phyloP scores from a whole-genome alignment of 2,797 vertebrate species.

The Chaetodon trifasciatus region DNA sequence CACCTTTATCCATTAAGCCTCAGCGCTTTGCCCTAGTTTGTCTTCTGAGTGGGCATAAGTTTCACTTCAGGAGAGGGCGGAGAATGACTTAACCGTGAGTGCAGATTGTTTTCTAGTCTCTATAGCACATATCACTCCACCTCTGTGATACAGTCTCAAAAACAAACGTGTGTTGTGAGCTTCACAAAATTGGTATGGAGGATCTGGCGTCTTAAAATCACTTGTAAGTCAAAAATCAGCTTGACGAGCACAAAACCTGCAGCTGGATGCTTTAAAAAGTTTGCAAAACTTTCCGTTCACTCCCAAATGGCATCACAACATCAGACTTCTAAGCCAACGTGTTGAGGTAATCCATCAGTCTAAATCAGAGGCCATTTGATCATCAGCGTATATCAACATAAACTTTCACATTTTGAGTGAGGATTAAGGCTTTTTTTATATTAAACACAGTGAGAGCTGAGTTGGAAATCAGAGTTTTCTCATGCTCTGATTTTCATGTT shows the following conservation, averaged over 20 bases:
- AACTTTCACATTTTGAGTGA: not conserved
- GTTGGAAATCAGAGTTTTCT: constrained; percentile 12
- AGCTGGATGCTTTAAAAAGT: constrained; percentile 2
- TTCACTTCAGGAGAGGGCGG: constrained; percentile 20
- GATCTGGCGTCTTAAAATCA: not conserved
- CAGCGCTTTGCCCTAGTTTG: constrained; percentile 33
- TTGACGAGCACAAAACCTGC: not conserved
- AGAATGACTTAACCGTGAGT: constrained; percentile 14
- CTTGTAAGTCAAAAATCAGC: constrained; percentile 1
- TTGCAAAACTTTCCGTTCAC: not conserved
- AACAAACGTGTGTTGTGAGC: not conserved
- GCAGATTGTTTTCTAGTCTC: constrained; percentile 16
- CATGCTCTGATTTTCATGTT: constrained; percentile 14
- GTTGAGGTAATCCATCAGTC: not conserved
- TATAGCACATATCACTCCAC: not conserved
- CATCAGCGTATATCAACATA: not conserved
- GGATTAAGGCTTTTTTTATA: not conserved
- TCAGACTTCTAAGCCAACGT: not conserved
- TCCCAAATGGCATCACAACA: not conserved
- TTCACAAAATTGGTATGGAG: not conserved
- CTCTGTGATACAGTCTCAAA: not conserved
- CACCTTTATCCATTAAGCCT: constrained; percentile 19
- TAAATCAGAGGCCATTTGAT: constrained; percentile 8
- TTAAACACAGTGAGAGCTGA: not conserved
- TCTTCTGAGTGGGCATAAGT: not conserved